phyloP scores from a whole-genome alignment of 1,140 invertebrate species.

The Drosophila takahashii region DNA sequence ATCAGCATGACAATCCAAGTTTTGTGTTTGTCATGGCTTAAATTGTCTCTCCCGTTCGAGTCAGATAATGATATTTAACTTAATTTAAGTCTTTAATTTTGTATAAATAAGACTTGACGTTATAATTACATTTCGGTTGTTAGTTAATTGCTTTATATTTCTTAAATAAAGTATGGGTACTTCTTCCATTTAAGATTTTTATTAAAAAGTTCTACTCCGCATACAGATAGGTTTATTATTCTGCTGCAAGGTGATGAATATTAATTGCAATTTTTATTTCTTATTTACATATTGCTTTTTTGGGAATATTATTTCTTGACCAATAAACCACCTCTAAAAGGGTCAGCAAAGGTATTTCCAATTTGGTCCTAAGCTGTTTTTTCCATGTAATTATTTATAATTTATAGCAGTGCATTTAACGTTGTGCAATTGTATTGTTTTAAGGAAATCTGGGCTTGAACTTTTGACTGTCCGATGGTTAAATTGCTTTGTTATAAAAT shows the following conservation, averaged over 20 bases:
- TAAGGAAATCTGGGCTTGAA: constrained; percentile 14
- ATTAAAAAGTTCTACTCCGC: not conserved
- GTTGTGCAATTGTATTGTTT: constrained; percentile 18
- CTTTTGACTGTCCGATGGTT: constrained; percentile 7
- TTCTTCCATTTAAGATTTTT: not conserved
- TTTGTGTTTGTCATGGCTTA: constrained; percentile 11
- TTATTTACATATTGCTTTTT: not conserved
- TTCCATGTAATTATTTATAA: not conserved
- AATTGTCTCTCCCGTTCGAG: not conserved
- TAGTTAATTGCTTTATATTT: no score
- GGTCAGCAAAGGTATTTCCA: no score
- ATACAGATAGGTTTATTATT: constrained; percentile 2
- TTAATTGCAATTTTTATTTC: constrained; percentile 4
- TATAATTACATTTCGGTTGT: no score
- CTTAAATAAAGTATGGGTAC: not conserved
- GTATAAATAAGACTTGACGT: no score
- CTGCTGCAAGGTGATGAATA: not conserved
- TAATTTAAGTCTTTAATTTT: not conserved
- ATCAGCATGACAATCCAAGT: constrained; percentile 27
- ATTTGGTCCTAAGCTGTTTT: not conserved
- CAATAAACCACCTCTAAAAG: constrained; percentile 3
- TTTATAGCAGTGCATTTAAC: not conserved
- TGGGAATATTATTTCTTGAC: constrained; percentile 1
- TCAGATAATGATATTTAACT: not conserved
- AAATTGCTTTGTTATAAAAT: constrained; percentile 48